Evolutionary conservation across 2,113 vertebrate genomes (phyloP).

Genomic region (Nothoprocta pentlandii): DNA sequence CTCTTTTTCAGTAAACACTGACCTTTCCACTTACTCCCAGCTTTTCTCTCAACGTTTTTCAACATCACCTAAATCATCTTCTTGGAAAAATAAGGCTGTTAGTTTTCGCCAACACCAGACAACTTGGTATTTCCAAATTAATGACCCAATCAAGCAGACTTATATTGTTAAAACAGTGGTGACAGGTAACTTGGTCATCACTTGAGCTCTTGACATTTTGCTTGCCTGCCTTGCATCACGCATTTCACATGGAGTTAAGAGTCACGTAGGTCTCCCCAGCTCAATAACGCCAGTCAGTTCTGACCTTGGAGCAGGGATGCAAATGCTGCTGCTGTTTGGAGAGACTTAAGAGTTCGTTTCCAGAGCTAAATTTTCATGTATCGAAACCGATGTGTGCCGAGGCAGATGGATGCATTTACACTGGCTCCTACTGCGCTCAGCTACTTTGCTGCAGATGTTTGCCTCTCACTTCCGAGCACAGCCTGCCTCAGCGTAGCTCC

Average conservation of each 20-base stretch:
- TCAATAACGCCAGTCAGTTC: neutral
- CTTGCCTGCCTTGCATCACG: neutral
- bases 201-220: neutral
- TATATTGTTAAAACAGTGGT: neutral
- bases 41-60: neutral
- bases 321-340: neutral
- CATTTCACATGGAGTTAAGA: neutral
- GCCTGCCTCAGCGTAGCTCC: neutral
- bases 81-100: neutral
- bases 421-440: neutral
- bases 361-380: neutral
- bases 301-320: neutral
- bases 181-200: neutral
- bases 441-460: neutral
- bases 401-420: neutral
- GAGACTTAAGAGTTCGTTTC: neutral
- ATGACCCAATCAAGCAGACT: neutral
- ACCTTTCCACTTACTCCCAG: neutral
- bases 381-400: neutral
- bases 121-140: conserved; percentile 8
- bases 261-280: neutral
- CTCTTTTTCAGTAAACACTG: neutral
- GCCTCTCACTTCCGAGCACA: neutral
- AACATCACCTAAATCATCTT: neutral
- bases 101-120: neutral